Conservation (phyloP, 2,113 vertebrate genomes). For the Brevimyrus niger region DNA sequence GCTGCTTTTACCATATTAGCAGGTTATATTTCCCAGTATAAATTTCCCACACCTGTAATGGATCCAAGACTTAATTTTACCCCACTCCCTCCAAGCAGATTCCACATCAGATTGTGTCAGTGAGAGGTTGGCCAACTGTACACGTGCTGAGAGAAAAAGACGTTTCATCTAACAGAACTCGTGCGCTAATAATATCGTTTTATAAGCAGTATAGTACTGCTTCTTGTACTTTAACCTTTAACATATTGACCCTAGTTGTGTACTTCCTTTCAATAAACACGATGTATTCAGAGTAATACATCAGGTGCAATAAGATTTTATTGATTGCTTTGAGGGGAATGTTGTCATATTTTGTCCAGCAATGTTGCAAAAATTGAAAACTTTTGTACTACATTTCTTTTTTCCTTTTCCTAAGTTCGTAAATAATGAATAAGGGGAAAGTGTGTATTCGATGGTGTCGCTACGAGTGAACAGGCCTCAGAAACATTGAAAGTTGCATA, state of each 20-base stretch:
- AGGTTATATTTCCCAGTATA: not conserved
- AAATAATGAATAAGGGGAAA: not conserved
- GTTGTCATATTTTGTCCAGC: not conserved
- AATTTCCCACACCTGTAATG: not conserved
- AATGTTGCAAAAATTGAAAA: not conserved
- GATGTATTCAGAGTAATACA: not conserved
- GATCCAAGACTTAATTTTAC: not conserved
- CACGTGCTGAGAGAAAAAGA: not conserved
- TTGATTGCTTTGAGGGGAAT: not conserved
- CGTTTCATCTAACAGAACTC: not conserved
- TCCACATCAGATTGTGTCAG: not conserved
- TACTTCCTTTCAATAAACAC: not conserved
- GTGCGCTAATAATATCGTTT: not conserved
- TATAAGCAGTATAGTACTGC: not conserved
- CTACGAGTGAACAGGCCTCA: not conserved
- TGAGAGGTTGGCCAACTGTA: not conserved
- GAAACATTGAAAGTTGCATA: not conserved
- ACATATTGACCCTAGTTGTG: not conserved
- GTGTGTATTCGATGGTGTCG: not conserved
- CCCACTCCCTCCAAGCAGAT: not conserved
- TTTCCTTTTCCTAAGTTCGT: not conserved
- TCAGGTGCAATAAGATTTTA: not conserved
- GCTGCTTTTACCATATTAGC: not conserved
- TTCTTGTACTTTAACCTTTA: not conserved
- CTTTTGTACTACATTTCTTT: not conserved